Percentiles rank a stretch among this genome's conserved stretches.
Conservation (phyloP, 92 coral and sea anemone genomes). For the Phymanthus crucifer region DNA sequence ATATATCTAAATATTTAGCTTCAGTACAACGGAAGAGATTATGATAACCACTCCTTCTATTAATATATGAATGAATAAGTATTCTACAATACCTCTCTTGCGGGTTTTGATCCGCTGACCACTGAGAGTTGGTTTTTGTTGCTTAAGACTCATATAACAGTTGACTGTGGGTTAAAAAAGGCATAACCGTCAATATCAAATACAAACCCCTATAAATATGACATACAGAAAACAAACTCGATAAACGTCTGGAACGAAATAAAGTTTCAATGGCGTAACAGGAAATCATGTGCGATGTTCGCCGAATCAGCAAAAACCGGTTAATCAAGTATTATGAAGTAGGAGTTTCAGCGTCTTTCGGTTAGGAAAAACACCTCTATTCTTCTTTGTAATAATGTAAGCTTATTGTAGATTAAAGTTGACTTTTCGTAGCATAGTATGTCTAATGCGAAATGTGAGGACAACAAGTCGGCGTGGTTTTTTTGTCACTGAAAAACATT, state of each 20-base stretch:
- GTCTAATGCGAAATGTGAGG: neutral
- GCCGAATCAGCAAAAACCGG: slow-evolving; percentile 8
- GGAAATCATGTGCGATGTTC: neutral
- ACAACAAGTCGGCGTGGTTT: slow-evolving; percentile 1
- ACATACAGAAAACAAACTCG: neutral
- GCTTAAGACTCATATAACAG: slow-evolving; percentile 99
- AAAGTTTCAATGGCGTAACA: neutral
- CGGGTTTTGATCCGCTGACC: slow-evolving; percentile 99
- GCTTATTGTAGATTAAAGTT: neutral
- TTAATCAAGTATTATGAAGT: neutral
- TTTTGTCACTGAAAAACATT: neutral
- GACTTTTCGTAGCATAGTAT: neutral
- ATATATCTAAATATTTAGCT: neutral
- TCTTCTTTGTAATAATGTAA: neutral
- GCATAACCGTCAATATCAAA: neutral
- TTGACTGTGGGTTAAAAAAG: slow-evolving; percentile 55
- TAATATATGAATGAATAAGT: neutral
- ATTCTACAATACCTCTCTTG: slow-evolving; percentile 94
- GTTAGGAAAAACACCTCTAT: neutral
- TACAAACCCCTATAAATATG: neutral
- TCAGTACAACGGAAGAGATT: neutral
- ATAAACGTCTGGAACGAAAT: neutral
- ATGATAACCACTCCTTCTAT: slow-evolving; percentile 1
- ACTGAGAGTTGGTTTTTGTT: slow-evolving; percentile 99
- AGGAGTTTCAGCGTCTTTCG: neutral